Evolutionary conservation across 1,140 invertebrate species (phyloP).

Genomic region (Nymphalis io): DNA sequence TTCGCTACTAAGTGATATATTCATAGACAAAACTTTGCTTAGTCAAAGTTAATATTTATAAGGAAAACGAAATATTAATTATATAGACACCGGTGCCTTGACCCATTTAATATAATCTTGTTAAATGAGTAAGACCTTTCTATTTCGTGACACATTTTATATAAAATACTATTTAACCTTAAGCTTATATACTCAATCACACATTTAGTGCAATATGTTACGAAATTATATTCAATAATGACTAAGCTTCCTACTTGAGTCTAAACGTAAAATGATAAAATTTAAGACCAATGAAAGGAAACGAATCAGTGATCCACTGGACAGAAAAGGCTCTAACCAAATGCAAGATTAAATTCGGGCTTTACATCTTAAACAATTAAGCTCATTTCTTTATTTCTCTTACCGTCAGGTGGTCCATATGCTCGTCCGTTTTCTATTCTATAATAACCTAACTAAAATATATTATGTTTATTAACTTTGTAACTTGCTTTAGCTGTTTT

Average conservation of each 20-base stretch:
- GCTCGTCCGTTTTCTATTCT: too few relatives aligned
- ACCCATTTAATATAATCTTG: not conserved
- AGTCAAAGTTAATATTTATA: not conserved
- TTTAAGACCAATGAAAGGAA: not conserved
- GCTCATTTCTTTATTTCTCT: too few relatives aligned
- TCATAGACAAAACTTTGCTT: not conserved
- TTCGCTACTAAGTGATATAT: too few relatives aligned
- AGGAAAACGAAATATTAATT: not conserved
- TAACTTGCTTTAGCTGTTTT: too few relatives aligned
- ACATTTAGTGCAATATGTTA: slow-evolving; percentile 4
- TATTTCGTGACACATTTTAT: slow-evolving; percentile 11
- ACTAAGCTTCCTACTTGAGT: slow-evolving; percentile 6
- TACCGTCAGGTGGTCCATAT: too few relatives aligned
- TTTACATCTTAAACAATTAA: too few relatives aligned
- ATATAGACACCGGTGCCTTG: not conserved
- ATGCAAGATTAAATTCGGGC: too few relatives aligned
- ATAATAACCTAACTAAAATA: too few relatives aligned
- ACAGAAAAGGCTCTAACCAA: too few relatives aligned
- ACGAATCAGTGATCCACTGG: too few relatives aligned
- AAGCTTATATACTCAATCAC: not conserved
- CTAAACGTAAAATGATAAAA: not conserved
- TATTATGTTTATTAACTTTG: too few relatives aligned
- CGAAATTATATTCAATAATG: slow-evolving; percentile 1
- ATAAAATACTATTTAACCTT: slow-evolving; percentile 2
- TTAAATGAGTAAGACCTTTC: slow-evolving; percentile 10